A percentile compares a stretch with the other conserved stretches of the same genome.
Evolutionary conservation across 2,113 vertebrate species (phyloP).

Genomic region (Leiothrix lutea): DNA sequence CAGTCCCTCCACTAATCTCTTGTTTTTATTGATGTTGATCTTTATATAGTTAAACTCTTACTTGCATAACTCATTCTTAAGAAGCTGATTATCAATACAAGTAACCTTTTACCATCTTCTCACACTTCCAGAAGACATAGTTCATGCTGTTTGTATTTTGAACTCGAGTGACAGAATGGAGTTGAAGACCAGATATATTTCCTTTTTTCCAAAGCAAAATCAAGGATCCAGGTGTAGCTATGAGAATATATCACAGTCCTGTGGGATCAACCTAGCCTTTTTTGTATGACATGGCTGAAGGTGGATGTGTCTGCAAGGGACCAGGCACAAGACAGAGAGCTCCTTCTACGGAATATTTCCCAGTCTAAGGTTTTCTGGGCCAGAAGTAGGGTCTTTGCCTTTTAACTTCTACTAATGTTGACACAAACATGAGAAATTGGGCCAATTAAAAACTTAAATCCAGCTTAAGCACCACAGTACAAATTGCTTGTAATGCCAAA

Average conservation of each 20-base stretch:
- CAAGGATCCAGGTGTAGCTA: neutral
- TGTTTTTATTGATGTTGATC: neutral
- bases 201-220: neutral
- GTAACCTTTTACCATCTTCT: neutral
- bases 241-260: neutral
- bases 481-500: fast-evolving
- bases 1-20: neutral
- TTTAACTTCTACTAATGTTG: neutral
- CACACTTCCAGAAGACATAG: neutral
- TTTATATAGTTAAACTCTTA: neutral
- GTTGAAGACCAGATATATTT: neutral
- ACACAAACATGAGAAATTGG: neutral
- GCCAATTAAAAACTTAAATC: neutral
- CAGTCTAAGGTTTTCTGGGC: neutral
- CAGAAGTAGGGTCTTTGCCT: neutral
- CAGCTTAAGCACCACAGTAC: neutral
- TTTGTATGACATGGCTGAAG: neutral
- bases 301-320: neutral
- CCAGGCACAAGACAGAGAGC: neutral
- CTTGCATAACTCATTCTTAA: neutral
- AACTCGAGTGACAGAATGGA: neutral
- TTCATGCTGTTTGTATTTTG: neutral
- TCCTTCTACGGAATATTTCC: neutral
- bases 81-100: neutral
- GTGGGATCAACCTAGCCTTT: neutral